Evolutionary conservation across 2,797 vertebrate genomes (phyloP), one percentile per base, ranked within the genome.

Genomic region (Arnoldichthys spilopterus): DNA sequence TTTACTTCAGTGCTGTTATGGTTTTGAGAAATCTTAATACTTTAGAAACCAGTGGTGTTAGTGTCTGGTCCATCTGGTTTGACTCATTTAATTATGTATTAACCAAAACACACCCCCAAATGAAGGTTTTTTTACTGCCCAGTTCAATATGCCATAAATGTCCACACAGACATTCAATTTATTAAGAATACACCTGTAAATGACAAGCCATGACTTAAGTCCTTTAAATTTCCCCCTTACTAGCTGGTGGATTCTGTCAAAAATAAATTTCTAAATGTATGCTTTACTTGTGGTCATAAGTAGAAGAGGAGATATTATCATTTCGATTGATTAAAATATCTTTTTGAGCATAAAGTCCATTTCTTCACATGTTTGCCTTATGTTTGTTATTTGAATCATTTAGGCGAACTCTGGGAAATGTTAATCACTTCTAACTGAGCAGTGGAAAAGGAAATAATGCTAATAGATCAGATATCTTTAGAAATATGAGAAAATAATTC

Each of bases 1-100:
- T 47, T 26, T 45, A 8, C 37, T 73, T 64, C 86, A 89, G 88
- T 90, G 83, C 61, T 87, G 85, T 90, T 91, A n/a, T 90, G 86
- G 59, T 86, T 87, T 74, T 28, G 72, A 68, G 34, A 84, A 90
- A 90, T 71, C 84, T 89, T 69, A 43, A 37, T 72, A 72, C 77
- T 53, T n/a, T 7, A 24, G 18, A 68, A 75, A 28, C 28, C 28
- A 51, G 43, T 22, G 12, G 49, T 6, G 4, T 37, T 37, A 3
- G 8, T 3, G 8, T 3, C 3, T 37, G 8, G 3, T 3, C 3
- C 3, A 8, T 3, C 34, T 37, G 8, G 53, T 56, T 56, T 24
- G 53, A 56, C 53, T 18, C n/a, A 11, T 47, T 47, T 67, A 28
- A 26, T 47, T 37, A 6, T 45, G n/a, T 18, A 67, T 9, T 43